phyloP scores from a whole-genome alignment of 1,140 invertebrate species.

The Brachionus paranguensis region DNA sequence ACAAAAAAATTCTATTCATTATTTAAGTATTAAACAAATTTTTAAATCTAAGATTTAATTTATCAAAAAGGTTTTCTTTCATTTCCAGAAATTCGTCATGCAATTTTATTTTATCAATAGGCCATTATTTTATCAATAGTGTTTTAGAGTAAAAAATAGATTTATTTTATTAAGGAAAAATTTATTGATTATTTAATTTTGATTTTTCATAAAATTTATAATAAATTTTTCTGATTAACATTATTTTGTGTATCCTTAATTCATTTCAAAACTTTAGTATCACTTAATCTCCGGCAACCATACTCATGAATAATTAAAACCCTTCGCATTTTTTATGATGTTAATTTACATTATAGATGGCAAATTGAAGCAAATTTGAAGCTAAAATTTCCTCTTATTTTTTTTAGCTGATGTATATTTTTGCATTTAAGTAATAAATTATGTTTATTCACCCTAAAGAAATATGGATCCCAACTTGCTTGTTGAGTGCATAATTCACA shows the following conservation, averaged over 20 bases:
- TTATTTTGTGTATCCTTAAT: not conserved
- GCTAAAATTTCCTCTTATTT: not conserved
- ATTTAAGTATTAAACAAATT: no score
- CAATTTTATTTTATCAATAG: no score
- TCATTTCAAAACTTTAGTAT: not conserved
- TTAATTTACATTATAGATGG: not conserved
- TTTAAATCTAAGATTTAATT: no score
- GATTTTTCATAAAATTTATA: not conserved
- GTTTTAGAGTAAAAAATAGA: not conserved
- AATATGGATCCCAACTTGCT: not conserved
- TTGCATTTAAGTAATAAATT: constrained; percentile 4
- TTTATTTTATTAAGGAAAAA: not conserved
- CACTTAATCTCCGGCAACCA: not conserved
- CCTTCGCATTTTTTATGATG: constrained; percentile 3
- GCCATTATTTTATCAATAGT: no score
- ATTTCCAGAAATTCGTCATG: no score
- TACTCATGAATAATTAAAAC: not conserved
- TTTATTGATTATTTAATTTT: not conserved
- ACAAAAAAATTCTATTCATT: no score
- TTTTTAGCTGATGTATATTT: not conserved
- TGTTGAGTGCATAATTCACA: not conserved
- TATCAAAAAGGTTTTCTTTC: no score
- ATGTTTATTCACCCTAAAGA: not conserved
- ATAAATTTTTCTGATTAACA: not conserved
- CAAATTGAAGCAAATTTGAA: not conserved